Base-by-base conservation (phyloP, 2,797 vertebrate genomes). In the Lates japonicus region DNA sequence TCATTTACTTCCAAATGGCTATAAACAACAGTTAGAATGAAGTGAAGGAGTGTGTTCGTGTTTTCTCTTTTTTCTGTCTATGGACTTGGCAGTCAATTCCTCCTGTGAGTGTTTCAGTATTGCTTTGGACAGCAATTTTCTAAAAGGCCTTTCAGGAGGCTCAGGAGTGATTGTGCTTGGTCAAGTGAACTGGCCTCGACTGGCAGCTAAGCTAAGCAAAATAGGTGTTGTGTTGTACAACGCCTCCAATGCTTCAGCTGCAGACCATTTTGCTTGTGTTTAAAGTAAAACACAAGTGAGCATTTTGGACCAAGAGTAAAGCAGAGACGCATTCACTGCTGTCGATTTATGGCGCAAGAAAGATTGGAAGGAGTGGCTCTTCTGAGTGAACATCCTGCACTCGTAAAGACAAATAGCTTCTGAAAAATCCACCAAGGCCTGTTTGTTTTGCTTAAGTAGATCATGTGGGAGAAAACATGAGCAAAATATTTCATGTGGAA, bases 81-180 rank as follows among this genome's bases (percentile, higher is more conserved):
- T 92, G 87, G 85, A 89, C 93, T 55, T 83, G 81, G 87, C 90
- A 86, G 87, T 93, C 93, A 82, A 90, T 94, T 90, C 90, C 90
- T 94, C 92, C 92, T 90, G 90, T 92, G 90, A 93, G 93, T 84
- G 92, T 89, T 90, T 89, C 86, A 84, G 90, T 93, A 94, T 94
- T 95, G 94, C 94, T 94, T 93, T 87, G 88, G 91, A 92, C 94
- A 95, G 95, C 95, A 95, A 77, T 78, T 94, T 95, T 94, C 88
- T 88, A 88, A 90, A 91, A 91, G 93, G 92, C 92, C 92, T 95
- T 95, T 95, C 93, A 95, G 93, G 90, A 91, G 90, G 85, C 83
- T 90, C 82, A 61, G 37, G 83, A 88, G 88, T 92, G 91, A 94
- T 94, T 94, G 86, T 95, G 94, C 94, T 95, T 94, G 94, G 93